These are phyloP conservation scores for mouse (Mus musculus) DNA, from an alignment of 2,113 vertebrate genomes.

Conservation along the genomic window GRCm39 chr15:5366001-5366500, in stretches of 20 bases:
- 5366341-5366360: not conserved
- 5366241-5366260: not conserved
- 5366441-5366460: not conserved
- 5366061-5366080: not conserved
- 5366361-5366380: not conserved
- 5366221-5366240: not conserved
- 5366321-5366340: not conserved
- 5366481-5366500: not conserved
- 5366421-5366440: not conserved
- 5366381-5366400: not conserved
- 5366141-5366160: not conserved
- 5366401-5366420: not conserved
- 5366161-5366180: not conserved
- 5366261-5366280: not conserved
- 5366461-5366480: not conserved
- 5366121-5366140: not conserved
- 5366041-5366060: not conserved
- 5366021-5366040: not conserved
- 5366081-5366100: not conserved
- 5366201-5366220: not conserved
- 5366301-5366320: not conserved
- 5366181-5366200: not conserved
- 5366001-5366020: conserved; percentile 15
- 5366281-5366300: not conserved
- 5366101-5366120: not conserved